Evolutionary conservation across 53 echinoderm and acorn worm genomes (phyloP).

Genomic region (Hippasteria phrygiana): DNA sequence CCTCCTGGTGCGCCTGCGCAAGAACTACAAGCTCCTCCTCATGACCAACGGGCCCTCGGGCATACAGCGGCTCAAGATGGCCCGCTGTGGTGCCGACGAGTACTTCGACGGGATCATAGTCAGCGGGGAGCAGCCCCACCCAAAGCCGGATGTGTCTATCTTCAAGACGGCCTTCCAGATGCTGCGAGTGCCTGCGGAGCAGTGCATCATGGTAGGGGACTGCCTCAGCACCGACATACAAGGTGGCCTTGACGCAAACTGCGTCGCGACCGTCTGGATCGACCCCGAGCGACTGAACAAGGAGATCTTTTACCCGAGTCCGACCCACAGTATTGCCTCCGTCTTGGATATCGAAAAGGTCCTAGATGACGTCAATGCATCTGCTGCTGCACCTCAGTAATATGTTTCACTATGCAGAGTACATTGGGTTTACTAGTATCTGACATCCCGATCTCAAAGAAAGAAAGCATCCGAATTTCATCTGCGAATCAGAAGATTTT

Average conservation of each 20-base stretch:
- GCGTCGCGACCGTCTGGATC: conserved; percentile 88
- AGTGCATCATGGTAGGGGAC: conserved; percentile 94
- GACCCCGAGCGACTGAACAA: conserved; percentile 72
- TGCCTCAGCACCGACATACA: conserved; percentile 92
- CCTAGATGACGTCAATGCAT: conserved; percentile 65
- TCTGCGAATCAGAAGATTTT: too few relatives aligned
- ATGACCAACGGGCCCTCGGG: conserved; percentile 88
- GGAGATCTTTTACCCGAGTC: conserved; percentile 71
- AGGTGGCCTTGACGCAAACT: conserved; percentile 83
- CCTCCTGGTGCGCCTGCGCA: conserved; percentile 67
- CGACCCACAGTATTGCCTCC: conserved; percentile 75
- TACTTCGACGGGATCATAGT: conserved; percentile 94
- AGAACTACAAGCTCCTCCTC: conserved; percentile 83
- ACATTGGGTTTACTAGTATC: too few relatives aligned
- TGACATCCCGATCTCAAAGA: too few relatives aligned
- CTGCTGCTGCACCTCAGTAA: conserved; percentile 39
- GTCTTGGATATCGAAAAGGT: conserved; percentile 79
- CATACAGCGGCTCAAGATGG: conserved; percentile 90
- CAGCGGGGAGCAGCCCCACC: conserved; percentile 89
- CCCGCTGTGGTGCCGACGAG: conserved; percentile 77
- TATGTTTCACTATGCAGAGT: conserved; percentile 27
- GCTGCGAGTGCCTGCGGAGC: conserved; percentile 63
- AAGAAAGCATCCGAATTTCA: too few relatives aligned
- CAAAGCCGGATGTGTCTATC: conserved; percentile 92
- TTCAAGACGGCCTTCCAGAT: conserved; percentile 83